Percentiles rank a stretch among this genome's conserved stretches.
Conservation (phyloP, 37 sponge, comb jelly and placozoan genomes). For the Oscarella lobularis region DNA sequence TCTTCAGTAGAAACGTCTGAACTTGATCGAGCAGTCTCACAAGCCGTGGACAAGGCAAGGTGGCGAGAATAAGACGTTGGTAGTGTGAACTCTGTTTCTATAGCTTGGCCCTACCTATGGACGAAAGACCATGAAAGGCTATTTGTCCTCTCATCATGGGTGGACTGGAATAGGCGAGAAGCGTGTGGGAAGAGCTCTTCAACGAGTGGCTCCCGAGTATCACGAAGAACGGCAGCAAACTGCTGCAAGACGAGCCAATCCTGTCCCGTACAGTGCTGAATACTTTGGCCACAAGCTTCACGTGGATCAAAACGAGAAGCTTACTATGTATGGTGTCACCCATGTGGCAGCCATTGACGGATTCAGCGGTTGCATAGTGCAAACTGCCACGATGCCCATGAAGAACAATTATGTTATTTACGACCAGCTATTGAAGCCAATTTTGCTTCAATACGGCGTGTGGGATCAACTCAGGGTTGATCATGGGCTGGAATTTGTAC, state of each 20-base stretch:
- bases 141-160: constrained; percentile 13
- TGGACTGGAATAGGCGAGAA: constrained; percentile 1
- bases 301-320: constrained; percentile 52
- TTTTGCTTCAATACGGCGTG: constrained; percentile 38
- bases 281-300: constrained; percentile 60
- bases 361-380: constrained; percentile 38
- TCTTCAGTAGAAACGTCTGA: background rate
- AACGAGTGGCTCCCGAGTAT: background rate
- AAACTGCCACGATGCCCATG: constrained; percentile 29
- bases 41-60: background rate
- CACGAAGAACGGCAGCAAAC: background rate
- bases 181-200: constrained; percentile 8
- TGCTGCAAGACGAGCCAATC: too few relatives aligned
- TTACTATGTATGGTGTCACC: constrained; percentile 51
- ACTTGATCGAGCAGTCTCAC: background rate
- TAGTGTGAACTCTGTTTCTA: background rate
- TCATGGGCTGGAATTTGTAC: constrained; percentile 39
- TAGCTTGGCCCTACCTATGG: constrained; percentile 38
- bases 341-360: constrained; percentile 45
- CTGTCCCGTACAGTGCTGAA: constrained; percentile 34
- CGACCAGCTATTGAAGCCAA: constrained; percentile 10
- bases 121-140: constrained; percentile 15
- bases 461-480: constrained; percentile 57
- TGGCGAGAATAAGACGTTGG: background rate
- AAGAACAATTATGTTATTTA: constrained; percentile 48